phyloP scores from a whole-genome alignment of 1,140 invertebrate genomes.

The Orius laevigatus region DNA sequence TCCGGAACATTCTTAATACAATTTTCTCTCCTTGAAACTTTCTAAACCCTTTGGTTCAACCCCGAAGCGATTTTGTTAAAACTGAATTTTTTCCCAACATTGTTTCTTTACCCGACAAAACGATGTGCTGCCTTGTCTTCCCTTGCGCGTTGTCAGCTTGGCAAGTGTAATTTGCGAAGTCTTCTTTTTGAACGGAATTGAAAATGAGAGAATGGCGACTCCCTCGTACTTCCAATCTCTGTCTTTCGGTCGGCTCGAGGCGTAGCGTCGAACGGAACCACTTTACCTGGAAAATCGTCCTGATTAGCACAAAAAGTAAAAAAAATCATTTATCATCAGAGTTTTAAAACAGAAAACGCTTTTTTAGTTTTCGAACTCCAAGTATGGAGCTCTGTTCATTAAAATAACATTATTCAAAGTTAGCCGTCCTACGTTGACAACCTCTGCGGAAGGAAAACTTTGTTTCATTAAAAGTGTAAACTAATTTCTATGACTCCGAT shows the following conservation, averaged over 20 bases:
- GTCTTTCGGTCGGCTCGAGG: constrained; percentile 16
- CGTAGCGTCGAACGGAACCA: constrained; percentile 13
- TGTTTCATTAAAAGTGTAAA: too few relatives aligned
- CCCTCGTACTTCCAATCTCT: constrained; percentile 17
- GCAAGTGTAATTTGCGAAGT: constrained; percentile 27
- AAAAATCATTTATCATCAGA: background rate
- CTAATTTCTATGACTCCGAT: too few relatives aligned
- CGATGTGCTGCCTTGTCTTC: constrained; percentile 17
- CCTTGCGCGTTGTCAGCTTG: constrained; percentile 23
- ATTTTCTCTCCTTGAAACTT: too few relatives aligned
- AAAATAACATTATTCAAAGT: too few relatives aligned
- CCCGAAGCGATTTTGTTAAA: too few relatives aligned
- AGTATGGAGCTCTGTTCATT: background rate
- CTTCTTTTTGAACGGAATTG: constrained; percentile 19
- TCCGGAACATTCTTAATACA: too few relatives aligned
- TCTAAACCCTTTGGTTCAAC: too few relatives aligned
- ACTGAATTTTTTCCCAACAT: too few relatives aligned
- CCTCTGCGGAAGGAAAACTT: too few relatives aligned
- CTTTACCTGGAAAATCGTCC: constrained; percentile 12
- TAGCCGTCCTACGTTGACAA: too few relatives aligned
- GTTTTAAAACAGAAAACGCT: constrained; percentile 1
- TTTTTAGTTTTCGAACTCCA: background rate
- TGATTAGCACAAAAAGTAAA: too few relatives aligned
- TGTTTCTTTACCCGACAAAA: constrained; percentile 25
- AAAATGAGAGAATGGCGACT: constrained; percentile 23